Percentiles rank a stretch among this genome's conserved stretches.
Conservation (phyloP, 2,888 invertebrate genomes). For the Trachelus iudaicus region DNA sequence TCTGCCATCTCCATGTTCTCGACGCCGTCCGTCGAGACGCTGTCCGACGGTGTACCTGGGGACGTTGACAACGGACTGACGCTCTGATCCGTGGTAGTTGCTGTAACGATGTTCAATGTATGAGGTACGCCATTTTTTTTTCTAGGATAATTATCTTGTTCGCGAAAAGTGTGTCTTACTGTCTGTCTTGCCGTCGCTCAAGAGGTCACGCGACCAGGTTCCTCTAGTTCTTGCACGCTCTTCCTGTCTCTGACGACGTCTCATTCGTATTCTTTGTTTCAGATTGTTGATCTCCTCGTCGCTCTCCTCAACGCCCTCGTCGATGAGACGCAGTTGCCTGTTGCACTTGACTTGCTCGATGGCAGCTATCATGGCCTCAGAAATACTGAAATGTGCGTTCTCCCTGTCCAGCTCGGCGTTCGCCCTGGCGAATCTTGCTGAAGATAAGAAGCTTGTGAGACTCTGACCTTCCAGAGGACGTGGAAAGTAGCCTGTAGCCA, state of each 20-base stretch:
- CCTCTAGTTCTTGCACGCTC: constrained; percentile 55
- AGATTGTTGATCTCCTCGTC: constrained; percentile 76
- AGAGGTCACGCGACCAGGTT: constrained; percentile 52
- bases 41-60: constrained; percentile 64
- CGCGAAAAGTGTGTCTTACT: constrained; percentile 54
- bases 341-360: constrained; percentile 80
- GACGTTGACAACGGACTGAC: constrained; percentile 69
- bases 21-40: constrained; percentile 68
- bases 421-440: constrained; percentile 75
- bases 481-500: constrained; percentile 73
- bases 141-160: background rate
- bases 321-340: constrained; percentile 65
- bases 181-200: constrained; percentile 68
- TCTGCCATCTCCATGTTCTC: constrained; percentile 69
- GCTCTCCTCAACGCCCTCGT: constrained; percentile 70
- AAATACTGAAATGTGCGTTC: constrained; percentile 87
- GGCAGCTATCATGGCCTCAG: constrained; percentile 85
- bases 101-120: constrained; percentile 34
- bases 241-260: constrained; percentile 69
- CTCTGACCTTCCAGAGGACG: constrained; percentile 77
- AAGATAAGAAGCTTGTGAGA: constrained; percentile 77
- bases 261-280: constrained; percentile 73
- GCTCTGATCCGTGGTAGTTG: constrained; percentile 69
- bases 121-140: background rate
- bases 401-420: constrained; percentile 85